phyloP scores from a whole-genome alignment of 2,888 invertebrate species.

The Meiosimyza decipiens region DNA sequence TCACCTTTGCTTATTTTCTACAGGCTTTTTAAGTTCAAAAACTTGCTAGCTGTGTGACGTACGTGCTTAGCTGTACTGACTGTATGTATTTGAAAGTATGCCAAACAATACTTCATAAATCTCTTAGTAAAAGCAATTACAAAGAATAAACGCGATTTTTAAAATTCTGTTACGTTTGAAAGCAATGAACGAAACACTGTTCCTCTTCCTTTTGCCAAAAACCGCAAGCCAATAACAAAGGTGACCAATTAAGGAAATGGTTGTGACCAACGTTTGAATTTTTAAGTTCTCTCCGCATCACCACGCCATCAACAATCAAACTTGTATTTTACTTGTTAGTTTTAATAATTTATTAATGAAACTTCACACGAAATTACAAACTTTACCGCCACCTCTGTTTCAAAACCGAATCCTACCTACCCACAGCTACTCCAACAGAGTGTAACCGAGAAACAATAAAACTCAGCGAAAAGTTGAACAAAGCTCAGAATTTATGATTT shows the following conservation, averaged over 20 bases:
- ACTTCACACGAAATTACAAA: conserved; percentile 15
- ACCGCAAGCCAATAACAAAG: neutral
- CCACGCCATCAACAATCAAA: neutral
- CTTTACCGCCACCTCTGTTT: conserved; percentile 5
- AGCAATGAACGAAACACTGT: no score
- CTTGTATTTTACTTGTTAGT: conserved; percentile 16
- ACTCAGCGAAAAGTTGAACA: conserved; percentile 36
- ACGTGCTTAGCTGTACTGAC: no score
- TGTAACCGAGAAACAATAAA: conserved; percentile 35
- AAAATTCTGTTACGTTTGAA: no score
- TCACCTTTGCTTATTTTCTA: no score
- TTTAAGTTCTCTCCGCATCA: conserved; percentile 2
- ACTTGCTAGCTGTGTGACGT: no score
- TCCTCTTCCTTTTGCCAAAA: neutral
- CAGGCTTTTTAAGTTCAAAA: no score
- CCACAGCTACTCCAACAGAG: neutral
- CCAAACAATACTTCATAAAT: no score
- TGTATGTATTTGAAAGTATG: no score
- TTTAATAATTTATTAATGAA: conserved; percentile 34
- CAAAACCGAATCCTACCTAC: neutral
- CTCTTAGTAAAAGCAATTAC: no score
- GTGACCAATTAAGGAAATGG: neutral
- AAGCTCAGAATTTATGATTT: conserved; percentile 40
- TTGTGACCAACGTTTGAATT: neutral
- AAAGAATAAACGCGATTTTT: no score